Conservation (phyloP, 2,888 invertebrate genomes). For the Hyalella azteca region DNA sequence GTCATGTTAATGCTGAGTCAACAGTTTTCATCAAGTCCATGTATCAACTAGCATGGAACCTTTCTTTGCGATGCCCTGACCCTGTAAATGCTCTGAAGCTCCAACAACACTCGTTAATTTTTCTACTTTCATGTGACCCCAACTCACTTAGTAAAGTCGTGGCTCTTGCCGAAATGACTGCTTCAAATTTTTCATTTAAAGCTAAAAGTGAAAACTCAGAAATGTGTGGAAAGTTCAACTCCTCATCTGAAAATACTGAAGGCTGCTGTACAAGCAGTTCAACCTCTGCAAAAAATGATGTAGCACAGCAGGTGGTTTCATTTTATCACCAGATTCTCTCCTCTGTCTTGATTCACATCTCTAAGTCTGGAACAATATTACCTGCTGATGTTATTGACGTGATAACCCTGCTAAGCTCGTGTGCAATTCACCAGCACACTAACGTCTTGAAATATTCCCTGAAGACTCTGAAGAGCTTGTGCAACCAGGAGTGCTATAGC, state of each 20-base stretch:
- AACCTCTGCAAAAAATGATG: neutral
- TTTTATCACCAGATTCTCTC: constrained; percentile 10
- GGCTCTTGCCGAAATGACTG: neutral
- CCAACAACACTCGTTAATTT: constrained; percentile 40
- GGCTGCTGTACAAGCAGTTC: neutral
- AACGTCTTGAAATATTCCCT: constrained; percentile 4
- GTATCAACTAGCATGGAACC: constrained; percentile 44
- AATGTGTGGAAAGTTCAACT: neutral
- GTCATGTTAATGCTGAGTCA: constrained; percentile 31
- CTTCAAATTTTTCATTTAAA: neutral
- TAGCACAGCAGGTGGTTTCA: neutral
- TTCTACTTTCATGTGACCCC: constrained; percentile 18
- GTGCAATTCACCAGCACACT: neutral
- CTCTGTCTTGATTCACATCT: neutral
- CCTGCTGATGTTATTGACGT: neutral
- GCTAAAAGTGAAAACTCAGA: neutral
- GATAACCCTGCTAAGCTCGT: neutral
- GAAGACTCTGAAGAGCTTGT: neutral
- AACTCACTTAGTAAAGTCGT: constrained; percentile 5
- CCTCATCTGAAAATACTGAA: neutral
- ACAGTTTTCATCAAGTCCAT: constrained; percentile 42
- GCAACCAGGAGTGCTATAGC: constrained; percentile 16
- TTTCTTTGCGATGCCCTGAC: constrained; percentile 24
- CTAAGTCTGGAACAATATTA: neutral
- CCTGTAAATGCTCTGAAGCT: constrained; percentile 40